Evolutionary conservation across 2,888 invertebrate genomes (phyloP).

Genomic region (Willowsia nigromaculata): DNA sequence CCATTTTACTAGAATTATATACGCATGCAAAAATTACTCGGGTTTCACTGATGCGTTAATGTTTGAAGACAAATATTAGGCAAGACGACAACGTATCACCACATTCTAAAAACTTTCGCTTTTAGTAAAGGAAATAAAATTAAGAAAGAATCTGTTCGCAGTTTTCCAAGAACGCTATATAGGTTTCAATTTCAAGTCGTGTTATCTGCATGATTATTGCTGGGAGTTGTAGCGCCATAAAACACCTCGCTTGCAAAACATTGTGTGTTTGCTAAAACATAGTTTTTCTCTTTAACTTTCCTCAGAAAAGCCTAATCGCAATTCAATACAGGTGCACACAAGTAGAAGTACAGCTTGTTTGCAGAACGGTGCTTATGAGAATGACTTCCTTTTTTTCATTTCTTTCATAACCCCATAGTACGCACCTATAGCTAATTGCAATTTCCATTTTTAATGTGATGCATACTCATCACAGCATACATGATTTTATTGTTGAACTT

Average conservation of each 20-base stretch:
- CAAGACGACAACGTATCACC: background rate
- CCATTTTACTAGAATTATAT: too few relatives aligned
- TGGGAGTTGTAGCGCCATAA: background rate
- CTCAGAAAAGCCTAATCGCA: background rate
- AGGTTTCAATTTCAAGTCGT: background rate
- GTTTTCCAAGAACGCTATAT: background rate
- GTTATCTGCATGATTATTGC: background rate
- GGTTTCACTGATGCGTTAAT: background rate
- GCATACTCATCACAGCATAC: background rate
- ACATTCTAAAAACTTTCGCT: background rate
- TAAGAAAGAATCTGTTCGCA: background rate
- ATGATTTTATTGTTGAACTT: background rate
- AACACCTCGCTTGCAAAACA: background rate
- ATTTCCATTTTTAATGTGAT: background rate
- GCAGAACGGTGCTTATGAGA: background rate
- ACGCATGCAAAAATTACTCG: background rate
- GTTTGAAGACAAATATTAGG: background rate
- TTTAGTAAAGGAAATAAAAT: background rate
- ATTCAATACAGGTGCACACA: background rate
- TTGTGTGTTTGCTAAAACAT: background rate
- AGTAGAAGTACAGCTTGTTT: background rate
- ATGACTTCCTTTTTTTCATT: constrained; percentile 11
- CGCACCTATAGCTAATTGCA: background rate
- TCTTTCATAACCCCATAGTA: background rate
- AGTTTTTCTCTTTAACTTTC: background rate